Evolutionary conservation across 2,113 vertebrate genomes (phyloP).

Genomic region (Gambusia holbrooki): DNA sequence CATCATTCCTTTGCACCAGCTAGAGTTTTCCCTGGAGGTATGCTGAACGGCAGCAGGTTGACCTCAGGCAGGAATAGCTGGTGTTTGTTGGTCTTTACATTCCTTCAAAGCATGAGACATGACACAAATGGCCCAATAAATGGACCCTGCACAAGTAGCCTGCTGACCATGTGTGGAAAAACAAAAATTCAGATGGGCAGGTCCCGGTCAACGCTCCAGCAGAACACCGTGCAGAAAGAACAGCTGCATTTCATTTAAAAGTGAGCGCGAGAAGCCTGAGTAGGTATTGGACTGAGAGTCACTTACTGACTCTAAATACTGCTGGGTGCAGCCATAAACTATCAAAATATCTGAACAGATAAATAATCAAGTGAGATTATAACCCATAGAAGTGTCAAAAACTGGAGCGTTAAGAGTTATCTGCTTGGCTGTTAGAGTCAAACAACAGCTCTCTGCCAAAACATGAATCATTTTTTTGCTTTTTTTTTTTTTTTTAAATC

Average conservation of each 20-base stretch:
- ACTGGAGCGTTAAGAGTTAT: neutral
- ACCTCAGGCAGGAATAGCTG: slow-evolving; percentile 17
- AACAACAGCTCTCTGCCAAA: too few relatives aligned
- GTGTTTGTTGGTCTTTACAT: slow-evolving; percentile 27
- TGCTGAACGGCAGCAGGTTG: slow-evolving; percentile 7
- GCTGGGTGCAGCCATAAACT: neutral
- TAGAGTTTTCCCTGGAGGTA: slow-evolving; percentile 5
- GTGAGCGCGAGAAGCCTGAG: neutral
- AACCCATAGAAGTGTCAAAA: neutral
- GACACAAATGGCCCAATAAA: slow-evolving; percentile 28
- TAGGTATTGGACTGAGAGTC: slow-evolving; percentile 4
- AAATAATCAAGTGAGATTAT: slow-evolving; percentile 3
- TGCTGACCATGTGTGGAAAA: slow-evolving; percentile 31
- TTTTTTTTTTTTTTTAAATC: too few relatives aligned
- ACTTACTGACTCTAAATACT: neutral
- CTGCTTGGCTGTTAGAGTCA: slow-evolving; percentile 7
- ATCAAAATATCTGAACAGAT: neutral
- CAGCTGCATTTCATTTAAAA: slow-evolving; percentile 11
- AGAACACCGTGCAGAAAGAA: slow-evolving; percentile 1
- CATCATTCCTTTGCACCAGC: slow-evolving; percentile 10
- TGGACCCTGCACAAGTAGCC: slow-evolving; percentile 33
- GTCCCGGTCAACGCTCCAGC: slow-evolving; percentile 3
- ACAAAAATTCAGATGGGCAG: slow-evolving; percentile 5
- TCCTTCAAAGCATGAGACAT: slow-evolving; percentile 23
- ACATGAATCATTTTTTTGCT: too few relatives aligned